phyloP scores from a whole-genome alignment of 1,140 invertebrate species.

The Pomacea maculata region DNA sequence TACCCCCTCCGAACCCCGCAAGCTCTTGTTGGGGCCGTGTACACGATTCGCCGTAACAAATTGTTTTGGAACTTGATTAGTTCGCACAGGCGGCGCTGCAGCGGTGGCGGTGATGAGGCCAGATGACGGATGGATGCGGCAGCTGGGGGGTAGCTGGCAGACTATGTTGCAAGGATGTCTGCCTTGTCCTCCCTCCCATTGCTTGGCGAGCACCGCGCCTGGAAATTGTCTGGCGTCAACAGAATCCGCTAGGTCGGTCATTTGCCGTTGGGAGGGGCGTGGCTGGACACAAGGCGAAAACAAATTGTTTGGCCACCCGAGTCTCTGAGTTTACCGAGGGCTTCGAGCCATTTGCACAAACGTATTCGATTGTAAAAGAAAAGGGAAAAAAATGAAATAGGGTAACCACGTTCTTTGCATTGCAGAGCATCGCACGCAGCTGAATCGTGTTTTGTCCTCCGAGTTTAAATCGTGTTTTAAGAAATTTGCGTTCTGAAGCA shows the following conservation, averaged over 20 bases:
- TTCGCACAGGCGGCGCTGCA: slow-evolving; percentile 21
- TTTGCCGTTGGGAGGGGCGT: not conserved
- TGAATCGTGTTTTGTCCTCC: not conserved
- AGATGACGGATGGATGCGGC: slow-evolving; percentile 22
- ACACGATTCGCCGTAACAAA: slow-evolving; percentile 20
- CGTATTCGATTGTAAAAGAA: not conserved
- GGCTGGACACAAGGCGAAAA: slow-evolving; percentile 11
- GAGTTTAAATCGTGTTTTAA: not conserved
- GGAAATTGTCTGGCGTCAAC: slow-evolving; percentile 8
- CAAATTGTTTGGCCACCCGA: slow-evolving; percentile 25
- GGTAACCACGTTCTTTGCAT: not conserved
- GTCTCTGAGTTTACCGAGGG: not conserved
- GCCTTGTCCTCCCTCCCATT: not conserved
- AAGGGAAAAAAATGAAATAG: not conserved
- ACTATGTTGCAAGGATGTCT: not conserved
- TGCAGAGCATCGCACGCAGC: not conserved
- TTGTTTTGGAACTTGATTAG: slow-evolving; percentile 27
- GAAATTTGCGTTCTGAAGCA: not conserved
- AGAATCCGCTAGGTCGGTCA: not conserved
- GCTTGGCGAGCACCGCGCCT: slow-evolving; percentile 7
- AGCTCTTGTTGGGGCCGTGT: not conserved
- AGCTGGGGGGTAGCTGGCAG: slow-evolving; percentile 4
- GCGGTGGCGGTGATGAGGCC: slow-evolving; percentile 24
- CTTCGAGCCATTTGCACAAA: slow-evolving; percentile 13
- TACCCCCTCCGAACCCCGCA: not conserved